phyloP scores from a whole-genome alignment of 1,140 invertebrate species.

The silkworm (Bombyx mori) region ASM3026992v2 NC_085130.1:12667501-12668000 shows the following conservation, averaged over 20 bases:
- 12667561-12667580: conserved; percentile 46
- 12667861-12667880: conserved; percentile 8
- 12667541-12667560: conserved; percentile 17
- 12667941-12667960: too few species aligned
- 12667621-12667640: conserved; percentile 3
- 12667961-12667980: too few species aligned
- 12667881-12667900: conserved; percentile 11
- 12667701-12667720: background rate
- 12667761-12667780: conserved; percentile 9
- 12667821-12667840: background rate
- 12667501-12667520: background rate
- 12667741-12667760: conserved; percentile 15
- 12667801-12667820: background rate
- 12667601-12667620: conserved; percentile 12
- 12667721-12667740: conserved; percentile 16
- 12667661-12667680: too few species aligned
- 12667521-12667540: background rate
- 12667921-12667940: conserved; percentile 24
- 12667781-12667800: conserved; percentile 5
- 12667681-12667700: conserved; percentile 4
- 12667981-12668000: too few species aligned
- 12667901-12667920: conserved; percentile 28
- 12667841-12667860: conserved; percentile 5
- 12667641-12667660: background rate
- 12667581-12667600: conserved; percentile 14